Evolutionary conservation across 2,888 invertebrate species (phyloP).

Genomic region (Galerucella pusilla): DNA sequence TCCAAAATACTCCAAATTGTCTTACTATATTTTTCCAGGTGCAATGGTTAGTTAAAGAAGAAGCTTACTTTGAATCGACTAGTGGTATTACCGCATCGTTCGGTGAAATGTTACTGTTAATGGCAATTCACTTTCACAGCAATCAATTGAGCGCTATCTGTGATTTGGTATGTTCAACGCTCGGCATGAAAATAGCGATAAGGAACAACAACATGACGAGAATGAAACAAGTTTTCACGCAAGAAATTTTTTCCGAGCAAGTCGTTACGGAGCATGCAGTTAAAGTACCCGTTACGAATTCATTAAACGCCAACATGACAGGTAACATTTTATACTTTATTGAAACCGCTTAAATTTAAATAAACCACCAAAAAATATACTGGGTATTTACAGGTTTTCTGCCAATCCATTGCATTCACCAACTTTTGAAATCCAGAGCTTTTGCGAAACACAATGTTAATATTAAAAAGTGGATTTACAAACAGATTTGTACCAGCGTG

Average conservation of each 20-base stretch:
- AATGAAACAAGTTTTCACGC: constrained; percentile 94
- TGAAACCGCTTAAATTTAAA: too few relatives aligned
- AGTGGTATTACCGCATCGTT: constrained; percentile 90
- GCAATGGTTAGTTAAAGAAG: constrained; percentile 91
- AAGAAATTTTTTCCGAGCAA: constrained; percentile 97
- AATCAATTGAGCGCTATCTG: constrained; percentile 93
- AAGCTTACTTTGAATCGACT: constrained; percentile 88
- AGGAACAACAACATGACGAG: constrained; percentile 87
- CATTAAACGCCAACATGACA: constrained; percentile 86
- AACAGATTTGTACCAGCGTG: constrained; percentile 88
- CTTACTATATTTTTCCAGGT: constrained; percentile 59
- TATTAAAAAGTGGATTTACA: constrained; percentile 96
- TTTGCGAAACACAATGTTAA: constrained; percentile 97
- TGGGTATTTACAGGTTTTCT: constrained; percentile 72
- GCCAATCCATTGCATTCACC: constrained; percentile 97
- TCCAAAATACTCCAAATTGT: background rate
- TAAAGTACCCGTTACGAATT: constrained; percentile 92
- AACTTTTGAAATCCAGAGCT: constrained; percentile 90
- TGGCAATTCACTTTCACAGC: constrained; percentile 97
- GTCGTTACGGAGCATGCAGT: constrained; percentile 96
- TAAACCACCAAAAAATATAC: too few relatives aligned
- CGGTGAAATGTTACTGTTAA: constrained; percentile 93
- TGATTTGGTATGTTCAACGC: constrained; percentile 91
- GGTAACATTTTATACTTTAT: constrained; percentile 38
- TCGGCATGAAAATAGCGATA: constrained; percentile 94